Conservation (phyloP, 2,797 vertebrate genomes). For the Octomys mimax region DNA sequence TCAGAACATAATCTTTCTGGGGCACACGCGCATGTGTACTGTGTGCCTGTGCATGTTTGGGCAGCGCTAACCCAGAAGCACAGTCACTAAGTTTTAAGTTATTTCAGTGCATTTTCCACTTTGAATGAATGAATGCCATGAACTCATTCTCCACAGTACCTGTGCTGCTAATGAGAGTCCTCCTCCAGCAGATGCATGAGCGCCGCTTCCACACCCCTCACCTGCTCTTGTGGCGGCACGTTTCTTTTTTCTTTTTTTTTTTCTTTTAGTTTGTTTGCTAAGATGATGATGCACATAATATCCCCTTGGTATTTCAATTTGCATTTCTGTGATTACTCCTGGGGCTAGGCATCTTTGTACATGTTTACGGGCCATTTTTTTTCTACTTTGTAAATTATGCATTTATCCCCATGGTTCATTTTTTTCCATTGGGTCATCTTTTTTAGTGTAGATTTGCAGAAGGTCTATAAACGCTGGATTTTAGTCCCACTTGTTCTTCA, state of each 20-base stretch:
- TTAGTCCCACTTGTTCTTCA: background rate
- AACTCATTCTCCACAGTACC: background rate
- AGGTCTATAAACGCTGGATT: background rate
- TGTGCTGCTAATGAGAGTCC: background rate
- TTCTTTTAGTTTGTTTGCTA: background rate
- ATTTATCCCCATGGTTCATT: background rate
- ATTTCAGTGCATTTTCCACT: background rate
- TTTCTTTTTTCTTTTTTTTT: background rate
- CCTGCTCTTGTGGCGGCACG: background rate
- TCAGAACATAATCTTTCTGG: background rate
- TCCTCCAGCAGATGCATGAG: background rate
- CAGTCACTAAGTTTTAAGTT: background rate
- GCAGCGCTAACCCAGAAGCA: background rate
- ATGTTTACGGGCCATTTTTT: background rate
- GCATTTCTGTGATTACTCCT: slow-evolving; percentile 23
- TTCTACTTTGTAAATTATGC: background rate
- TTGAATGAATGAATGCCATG: background rate
- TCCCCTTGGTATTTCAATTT: background rate
- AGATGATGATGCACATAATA: background rate
- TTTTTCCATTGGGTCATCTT: background rate
- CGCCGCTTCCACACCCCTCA: background rate
- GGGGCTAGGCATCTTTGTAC: background rate
- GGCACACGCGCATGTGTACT: background rate
- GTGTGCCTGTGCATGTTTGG: background rate
- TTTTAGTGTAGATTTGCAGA: slow-evolving; percentile 4